phyloP scores from a whole-genome alignment of 2,797 vertebrate genomes.

The Xyrichtys novacula region DNA sequence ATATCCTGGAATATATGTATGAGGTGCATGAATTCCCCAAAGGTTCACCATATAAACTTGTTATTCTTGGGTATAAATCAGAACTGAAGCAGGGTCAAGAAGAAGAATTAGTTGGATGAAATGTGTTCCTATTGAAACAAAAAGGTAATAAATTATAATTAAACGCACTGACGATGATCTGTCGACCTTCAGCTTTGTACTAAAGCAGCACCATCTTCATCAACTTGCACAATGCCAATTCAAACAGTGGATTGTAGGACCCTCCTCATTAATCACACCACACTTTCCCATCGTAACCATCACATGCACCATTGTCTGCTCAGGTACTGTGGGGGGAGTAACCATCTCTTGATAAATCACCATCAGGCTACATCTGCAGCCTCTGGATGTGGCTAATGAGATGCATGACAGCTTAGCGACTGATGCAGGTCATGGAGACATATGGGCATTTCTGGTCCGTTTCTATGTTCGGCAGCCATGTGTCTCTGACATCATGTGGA shows the following conservation, averaged over 20 bases:
- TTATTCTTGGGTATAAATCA: constrained; percentile 22
- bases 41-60: not conserved
- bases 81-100: constrained; percentile 15
- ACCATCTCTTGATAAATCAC: constrained; percentile 60
- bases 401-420: constrained; percentile 58
- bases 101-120: constrained; percentile 5
- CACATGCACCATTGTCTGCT: constrained; percentile 42
- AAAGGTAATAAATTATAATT: constrained; percentile 6
- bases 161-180: constrained; percentile 6
- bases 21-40: not conserved
- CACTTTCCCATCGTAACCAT: constrained; percentile 42
- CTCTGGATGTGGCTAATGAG: constrained; percentile 70
- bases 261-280: constrained; percentile 61
- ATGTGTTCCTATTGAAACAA: not conserved
- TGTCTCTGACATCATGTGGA: constrained; percentile 71
- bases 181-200: constrained; percentile 26
- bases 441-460: constrained; percentile 57
- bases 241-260: not conserved
- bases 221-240: constrained; percentile 27
- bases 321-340: constrained; percentile 51
- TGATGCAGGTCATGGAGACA: constrained; percentile 75
- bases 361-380: constrained; percentile 37
- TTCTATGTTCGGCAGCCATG: constrained; percentile 66
- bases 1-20: constrained; percentile 7
- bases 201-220: constrained; percentile 19